Evolutionary conservation across 2,797 vertebrate species (phyloP).

Genomic region (Pipistrellus kuhlii): DNA sequence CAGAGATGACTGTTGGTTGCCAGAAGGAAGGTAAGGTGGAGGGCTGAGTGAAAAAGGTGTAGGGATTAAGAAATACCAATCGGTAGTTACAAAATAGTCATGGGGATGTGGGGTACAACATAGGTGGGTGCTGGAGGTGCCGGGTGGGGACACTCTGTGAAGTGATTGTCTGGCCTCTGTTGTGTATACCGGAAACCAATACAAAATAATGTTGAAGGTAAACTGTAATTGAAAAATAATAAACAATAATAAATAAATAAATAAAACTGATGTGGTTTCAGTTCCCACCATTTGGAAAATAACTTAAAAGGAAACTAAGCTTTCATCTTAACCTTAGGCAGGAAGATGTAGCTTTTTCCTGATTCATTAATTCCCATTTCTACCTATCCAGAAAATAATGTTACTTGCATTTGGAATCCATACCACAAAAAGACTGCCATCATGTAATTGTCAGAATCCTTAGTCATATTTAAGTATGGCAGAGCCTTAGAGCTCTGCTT

Average conservation of each 20-base stretch:
- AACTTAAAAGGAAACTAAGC: slow-evolving; percentile 10
- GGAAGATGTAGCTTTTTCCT: background rate
- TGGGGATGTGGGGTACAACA: no score
- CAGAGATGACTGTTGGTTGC: background rate
- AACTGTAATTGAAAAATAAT: background rate
- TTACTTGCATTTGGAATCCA: background rate
- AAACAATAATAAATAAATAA: background rate
- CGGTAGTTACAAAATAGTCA: background rate
- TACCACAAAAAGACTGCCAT: background rate
- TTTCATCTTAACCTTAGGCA: background rate
- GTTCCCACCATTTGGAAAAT: slow-evolving; percentile 2
- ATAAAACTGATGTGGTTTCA: background rate
- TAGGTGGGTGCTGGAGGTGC: background rate
- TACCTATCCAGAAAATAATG: background rate
- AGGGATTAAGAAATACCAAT: no score
- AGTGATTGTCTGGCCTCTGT: background rate
- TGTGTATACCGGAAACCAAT: background rate
- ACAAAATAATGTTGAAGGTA: background rate
- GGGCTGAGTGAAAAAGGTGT: background rate
- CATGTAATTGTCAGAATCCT: slow-evolving; percentile 31
- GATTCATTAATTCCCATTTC: background rate
- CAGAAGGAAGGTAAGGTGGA: no score
- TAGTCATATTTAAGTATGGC: background rate
- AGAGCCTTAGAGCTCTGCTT: background rate
- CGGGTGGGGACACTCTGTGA: background rate